Conservation (phyloP, 1,140 invertebrate species). For the Nasonia giraulti region DNA sequence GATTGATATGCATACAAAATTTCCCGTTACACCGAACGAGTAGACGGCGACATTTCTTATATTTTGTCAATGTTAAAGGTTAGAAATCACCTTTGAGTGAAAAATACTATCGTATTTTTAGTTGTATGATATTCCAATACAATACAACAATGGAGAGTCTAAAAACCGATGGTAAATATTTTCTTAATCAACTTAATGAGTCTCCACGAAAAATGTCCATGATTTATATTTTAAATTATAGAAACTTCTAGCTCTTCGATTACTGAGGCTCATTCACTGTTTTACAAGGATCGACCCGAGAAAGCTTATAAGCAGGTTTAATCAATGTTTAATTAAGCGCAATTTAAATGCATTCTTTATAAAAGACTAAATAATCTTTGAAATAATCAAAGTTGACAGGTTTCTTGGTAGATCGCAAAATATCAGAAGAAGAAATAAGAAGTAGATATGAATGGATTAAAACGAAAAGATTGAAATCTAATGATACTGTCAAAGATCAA, state of each 20-base stretch:
- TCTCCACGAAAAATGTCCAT: neutral
- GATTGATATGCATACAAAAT: no score
- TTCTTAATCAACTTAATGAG: neutral
- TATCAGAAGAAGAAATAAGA: constrained; percentile 53
- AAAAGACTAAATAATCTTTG: neutral
- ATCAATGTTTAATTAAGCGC: no score
- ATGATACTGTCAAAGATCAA: constrained; percentile 42
- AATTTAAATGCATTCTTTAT: neutral
- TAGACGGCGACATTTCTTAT: neutral
- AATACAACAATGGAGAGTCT: neutral
- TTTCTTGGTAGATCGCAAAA: constrained; percentile 53
- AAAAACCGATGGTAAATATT: neutral
- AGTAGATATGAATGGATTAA: constrained; percentile 55
- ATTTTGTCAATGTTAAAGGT: neutral
- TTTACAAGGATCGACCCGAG: no score
- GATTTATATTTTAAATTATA: neutral
- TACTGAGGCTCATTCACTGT: no score
- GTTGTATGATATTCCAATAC: no score
- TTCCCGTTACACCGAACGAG: neutral
- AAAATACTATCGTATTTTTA: no score
- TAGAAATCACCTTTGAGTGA: neutral
- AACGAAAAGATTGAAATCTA: constrained; percentile 45
- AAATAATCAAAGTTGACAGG: constrained; percentile 29
- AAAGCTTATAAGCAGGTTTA: neutral
- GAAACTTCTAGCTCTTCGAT: no score